phyloP scores from a whole-genome alignment of 2,113 vertebrate genomes.

The Holacanthus passer region DNA sequence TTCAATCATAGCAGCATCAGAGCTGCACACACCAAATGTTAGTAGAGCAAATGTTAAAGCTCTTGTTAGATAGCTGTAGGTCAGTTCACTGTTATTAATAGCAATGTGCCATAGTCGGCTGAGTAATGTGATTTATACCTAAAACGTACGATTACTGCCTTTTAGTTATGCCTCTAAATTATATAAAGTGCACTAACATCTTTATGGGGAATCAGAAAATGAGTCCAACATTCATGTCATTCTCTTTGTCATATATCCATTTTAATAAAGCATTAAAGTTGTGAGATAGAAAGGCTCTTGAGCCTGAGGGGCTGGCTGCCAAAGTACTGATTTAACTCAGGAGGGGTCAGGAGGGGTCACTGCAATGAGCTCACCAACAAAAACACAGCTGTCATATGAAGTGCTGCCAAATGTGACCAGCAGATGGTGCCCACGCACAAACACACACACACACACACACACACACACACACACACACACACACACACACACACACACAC shows the following conservation, averaged over 20 bases:
- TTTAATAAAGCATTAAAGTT: slow-evolving; percentile 30
- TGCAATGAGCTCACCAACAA: slow-evolving; percentile 53
- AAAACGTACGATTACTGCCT: neutral
- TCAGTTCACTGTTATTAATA: slow-evolving; percentile 1
- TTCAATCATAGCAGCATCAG: neutral
- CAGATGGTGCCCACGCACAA: slow-evolving; percentile 67
- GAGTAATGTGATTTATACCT: neutral
- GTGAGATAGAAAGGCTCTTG: slow-evolving; percentile 14
- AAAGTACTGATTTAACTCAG: slow-evolving; percentile 55
- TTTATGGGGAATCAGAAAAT: neutral
- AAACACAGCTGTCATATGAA: slow-evolving; percentile 69
- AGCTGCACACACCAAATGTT: neutral
- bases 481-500: neutral
- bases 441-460: no score
- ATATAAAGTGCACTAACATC: neutral
- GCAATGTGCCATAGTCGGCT: neutral
- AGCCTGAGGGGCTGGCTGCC: slow-evolving; percentile 26
- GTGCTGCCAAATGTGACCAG: slow-evolving; percentile 64
- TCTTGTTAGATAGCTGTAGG: neutral
- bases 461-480: no score
- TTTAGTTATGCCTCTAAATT: neutral
- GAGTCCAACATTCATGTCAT: slow-evolving; percentile 7
- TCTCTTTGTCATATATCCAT: slow-evolving; percentile 27
- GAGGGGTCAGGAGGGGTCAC: slow-evolving; percentile 33
- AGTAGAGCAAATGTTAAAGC: slow-evolving; percentile 18